Evolutionary conservation across 1,140 invertebrate genomes (phyloP).

Genomic region (Danaus melanippus): DNA sequence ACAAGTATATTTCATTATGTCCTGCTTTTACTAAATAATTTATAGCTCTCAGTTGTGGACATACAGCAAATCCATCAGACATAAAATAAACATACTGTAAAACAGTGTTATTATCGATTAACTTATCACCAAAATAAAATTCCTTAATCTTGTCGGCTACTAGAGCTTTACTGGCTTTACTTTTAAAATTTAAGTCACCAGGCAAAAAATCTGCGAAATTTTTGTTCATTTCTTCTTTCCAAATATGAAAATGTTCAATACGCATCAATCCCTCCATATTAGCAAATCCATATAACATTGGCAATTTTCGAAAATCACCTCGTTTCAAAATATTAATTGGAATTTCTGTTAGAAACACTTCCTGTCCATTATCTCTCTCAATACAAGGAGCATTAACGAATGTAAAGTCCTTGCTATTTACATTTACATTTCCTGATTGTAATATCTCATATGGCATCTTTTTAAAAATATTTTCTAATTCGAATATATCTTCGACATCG

Average conservation of each 20-base stretch:
- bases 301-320: constrained; percentile 13
- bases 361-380: constrained; percentile 23
- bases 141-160: not conserved
- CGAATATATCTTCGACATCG: constrained; percentile 24
- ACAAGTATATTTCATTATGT: constrained; percentile 21
- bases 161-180: constrained; percentile 23
- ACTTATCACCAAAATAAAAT: constrained; percentile 29
- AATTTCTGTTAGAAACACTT: constrained; percentile 18
- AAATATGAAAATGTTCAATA: constrained; percentile 20
- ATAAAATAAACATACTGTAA: constrained; percentile 35
- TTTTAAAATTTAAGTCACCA: constrained; percentile 19
- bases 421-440: constrained; percentile 7
- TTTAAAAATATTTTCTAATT: constrained; percentile 43
- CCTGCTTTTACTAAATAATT: constrained; percentile 27
- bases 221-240: constrained; percentile 36
- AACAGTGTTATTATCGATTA: constrained; percentile 25
- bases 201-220: too few relatives aligned
- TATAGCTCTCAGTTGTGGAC: constrained; percentile 25
- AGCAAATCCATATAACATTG: constrained; percentile 36
- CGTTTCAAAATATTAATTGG: constrained; percentile 10
- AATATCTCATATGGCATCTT: constrained; percentile 27
- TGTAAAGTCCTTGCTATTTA: constrained; percentile 17
- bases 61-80: constrained; percentile 35
- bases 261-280: constrained; percentile 24
- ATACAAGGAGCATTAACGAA: constrained; percentile 37